These are phyloP conservation scores for Indri indri DNA, from an alignment of 2,113 vertebrate species.

Conservation along the genomic window DNA sequence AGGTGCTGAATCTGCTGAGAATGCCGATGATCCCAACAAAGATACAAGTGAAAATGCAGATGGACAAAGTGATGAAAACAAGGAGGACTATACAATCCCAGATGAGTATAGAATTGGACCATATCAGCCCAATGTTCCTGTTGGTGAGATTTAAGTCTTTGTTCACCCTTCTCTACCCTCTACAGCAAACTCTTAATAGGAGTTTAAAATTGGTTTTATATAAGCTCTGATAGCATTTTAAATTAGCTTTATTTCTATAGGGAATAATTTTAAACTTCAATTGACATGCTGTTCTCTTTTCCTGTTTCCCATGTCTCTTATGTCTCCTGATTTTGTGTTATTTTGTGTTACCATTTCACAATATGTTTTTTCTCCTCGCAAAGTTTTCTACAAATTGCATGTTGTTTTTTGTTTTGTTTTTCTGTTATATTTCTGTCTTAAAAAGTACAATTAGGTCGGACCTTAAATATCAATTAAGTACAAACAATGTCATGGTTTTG, in stretches of 20 bases:
- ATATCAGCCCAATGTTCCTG: conserved; percentile 90
- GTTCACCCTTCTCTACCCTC: neutral
- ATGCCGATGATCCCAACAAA: conserved; percentile 74
- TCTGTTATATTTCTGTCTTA: conserved; percentile 20
- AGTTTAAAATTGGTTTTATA: neutral
- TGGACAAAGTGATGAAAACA: conserved; percentile 81
- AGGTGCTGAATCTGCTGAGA: conserved; percentile 73
- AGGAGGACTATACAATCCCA: conserved; percentile 80
- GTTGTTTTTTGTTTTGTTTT: conserved; percentile 60
- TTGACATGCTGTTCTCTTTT: neutral
- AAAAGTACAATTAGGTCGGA: conserved; percentile 23
- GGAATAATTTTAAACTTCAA: conserved; percentile 38
- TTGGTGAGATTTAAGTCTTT: conserved; percentile 88
- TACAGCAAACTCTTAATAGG: neutral
- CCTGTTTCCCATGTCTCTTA: neutral
- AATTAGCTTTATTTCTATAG: neutral
- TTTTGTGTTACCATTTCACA: conserved; percentile 46
- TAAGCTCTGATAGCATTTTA: conserved; percentile 29
- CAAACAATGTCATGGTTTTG: neutral
- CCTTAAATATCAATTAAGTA: conserved; percentile 20
- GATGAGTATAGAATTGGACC: conserved; percentile 89
- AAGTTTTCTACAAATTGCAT: conserved; percentile 48
- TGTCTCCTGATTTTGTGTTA: conserved; percentile 51
- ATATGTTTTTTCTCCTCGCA: conserved; percentile 7
- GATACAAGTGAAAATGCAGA: conserved; percentile 77